Conservation (phyloP, 2,888 invertebrate genomes). For the Euzophera pinguis region DNA sequence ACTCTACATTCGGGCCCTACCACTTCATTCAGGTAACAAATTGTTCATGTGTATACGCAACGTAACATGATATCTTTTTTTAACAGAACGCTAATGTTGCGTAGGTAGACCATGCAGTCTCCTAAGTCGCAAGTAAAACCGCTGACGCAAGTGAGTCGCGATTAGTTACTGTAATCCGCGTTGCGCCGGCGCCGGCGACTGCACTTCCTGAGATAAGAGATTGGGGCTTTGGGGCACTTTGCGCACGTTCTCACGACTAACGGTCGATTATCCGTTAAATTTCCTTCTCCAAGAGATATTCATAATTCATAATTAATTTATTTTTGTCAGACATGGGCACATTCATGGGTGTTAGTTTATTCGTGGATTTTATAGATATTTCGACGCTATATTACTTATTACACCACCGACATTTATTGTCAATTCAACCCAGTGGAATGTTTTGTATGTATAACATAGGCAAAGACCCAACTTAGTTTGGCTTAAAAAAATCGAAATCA, state of each 20-base stretch:
- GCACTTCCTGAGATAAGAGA: constrained; percentile 70
- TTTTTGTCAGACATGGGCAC: no score
- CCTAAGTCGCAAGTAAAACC: constrained; percentile 16
- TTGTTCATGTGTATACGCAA: constrained; percentile 28
- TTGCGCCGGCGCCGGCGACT: constrained; percentile 54
- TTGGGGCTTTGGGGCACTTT: constrained; percentile 47
- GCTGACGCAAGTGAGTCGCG: constrained; percentile 44
- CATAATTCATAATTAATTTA: neutral
- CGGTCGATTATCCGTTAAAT: constrained; percentile 16
- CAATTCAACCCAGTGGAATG: no score
- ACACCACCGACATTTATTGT: no score
- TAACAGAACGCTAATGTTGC: constrained; percentile 22
- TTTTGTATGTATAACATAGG: no score
- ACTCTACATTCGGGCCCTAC: constrained; percentile 43
- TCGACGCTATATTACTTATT: no score
- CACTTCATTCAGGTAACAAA: constrained; percentile 56
- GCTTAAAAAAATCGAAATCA: no score
- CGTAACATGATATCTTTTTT: constrained; percentile 17
- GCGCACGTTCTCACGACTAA: constrained; percentile 50
- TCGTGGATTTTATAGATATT: no score
- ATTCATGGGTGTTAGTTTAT: no score
- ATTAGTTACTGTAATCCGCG: constrained; percentile 57
- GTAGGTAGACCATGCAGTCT: neutral
- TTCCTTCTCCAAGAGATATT: neutral
- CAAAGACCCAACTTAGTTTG: no score